Conservation (phyloP, 2,113 vertebrate genomes). For the Diadophis punctatus region DNA sequence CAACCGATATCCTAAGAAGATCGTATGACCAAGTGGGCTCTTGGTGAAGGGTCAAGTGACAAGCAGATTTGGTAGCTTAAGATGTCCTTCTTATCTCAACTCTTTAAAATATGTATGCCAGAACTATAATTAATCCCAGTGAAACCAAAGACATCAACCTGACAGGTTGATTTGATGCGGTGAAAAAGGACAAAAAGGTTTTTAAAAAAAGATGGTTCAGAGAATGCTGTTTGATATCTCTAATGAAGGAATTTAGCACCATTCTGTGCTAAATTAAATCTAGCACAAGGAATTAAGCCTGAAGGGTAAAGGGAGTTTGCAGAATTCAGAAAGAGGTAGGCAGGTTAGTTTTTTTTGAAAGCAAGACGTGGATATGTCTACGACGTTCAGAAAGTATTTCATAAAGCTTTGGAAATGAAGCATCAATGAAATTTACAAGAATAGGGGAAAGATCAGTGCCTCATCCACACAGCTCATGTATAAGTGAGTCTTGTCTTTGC, state of each 20-base stretch:
- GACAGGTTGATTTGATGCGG: constrained; percentile 24
- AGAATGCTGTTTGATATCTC: constrained; percentile 11
- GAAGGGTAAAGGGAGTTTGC: not conserved
- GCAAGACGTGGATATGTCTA: not conserved
- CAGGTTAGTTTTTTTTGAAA: not conserved
- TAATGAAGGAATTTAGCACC: constrained; percentile 14
- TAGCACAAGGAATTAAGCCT: not conserved
- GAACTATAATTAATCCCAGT: constrained; percentile 58
- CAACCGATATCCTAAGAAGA: constrained; percentile 28
- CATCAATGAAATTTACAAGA: not conserved
- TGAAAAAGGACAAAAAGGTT: constrained; percentile 19
- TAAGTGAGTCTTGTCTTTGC: not conserved
- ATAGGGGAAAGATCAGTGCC: not conserved
- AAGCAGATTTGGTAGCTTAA: constrained; percentile 30
- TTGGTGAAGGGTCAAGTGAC: not conserved
- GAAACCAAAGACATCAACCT: constrained; percentile 45
- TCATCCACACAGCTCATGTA: not conserved
- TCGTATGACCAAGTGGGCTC: constrained; percentile 7
- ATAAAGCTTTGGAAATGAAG: not conserved
- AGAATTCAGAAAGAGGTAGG: not conserved
- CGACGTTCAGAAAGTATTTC: not conserved
- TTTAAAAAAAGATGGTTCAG: not conserved
- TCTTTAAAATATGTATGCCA: constrained; percentile 14
- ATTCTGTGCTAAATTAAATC: not conserved
- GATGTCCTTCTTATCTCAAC: constrained; percentile 21